Base-by-base conservation (phyloP, 2,797 vertebrate genomes). In the Lepidocolaptes lacrymiger region DNA sequence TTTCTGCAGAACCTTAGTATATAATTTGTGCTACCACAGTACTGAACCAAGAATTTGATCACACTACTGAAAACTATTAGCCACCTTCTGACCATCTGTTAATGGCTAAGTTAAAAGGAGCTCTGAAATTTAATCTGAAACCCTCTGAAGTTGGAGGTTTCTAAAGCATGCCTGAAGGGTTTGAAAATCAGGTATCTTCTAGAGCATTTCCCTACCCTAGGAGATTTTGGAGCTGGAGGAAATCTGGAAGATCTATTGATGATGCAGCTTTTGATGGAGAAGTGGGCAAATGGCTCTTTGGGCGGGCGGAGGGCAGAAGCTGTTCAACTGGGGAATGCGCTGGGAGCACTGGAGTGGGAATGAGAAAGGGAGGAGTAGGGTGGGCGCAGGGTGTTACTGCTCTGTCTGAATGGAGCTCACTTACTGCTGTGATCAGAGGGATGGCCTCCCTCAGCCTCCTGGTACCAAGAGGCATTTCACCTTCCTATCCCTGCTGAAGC, bases 251-350 rank as follows among this genome's bases (percentile, higher is more conserved):
- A 58, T 74, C 89, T 86, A 59, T 5, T 89, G 86, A 92, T 97
- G 95, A 92, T 93, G 95, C 66, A 95, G 91, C 77, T 95, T 96
- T 96, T 91, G 89, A 96, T 97, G 95, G 91, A 85, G 63, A 85
- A 87, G 89, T 85, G 95, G 94, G 96, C 95, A 97, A 96, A 97
- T 97, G 97, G 97, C 97, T 97, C 97, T 97, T 95, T 91, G 95
- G 97, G 97, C 30, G 6, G 96, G 96, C 54, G 55, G 37, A 72
- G 91, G 93, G 93, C 76, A 86, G 80, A 89, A 92, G 91, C 63
- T 91, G 91, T 88, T 95, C 63, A 88, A 48, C 44, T 69, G 92
- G 91, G 96, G 83, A 90, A 91, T 91, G 92, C 6, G 1, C 78
- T 80, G 91, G 84, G 89, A 95, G 91, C 87, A 92, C 72, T 63